These are phyloP conservation scores for Dermochelys coriacea DNA, from an alignment of 2,797 vertebrate species.

Conservation along the genomic window DNA sequence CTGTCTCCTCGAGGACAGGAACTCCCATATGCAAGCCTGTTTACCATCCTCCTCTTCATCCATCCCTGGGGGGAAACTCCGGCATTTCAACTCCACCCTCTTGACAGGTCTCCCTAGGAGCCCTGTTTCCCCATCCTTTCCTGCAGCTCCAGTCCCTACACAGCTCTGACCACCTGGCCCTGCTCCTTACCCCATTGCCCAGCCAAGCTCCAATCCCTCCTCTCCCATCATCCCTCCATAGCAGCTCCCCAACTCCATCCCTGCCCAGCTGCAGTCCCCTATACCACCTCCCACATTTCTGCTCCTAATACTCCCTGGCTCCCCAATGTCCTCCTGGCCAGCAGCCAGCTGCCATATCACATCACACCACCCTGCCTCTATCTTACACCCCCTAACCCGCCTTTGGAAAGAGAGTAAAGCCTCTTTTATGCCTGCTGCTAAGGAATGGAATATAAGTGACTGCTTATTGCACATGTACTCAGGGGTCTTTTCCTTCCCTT, in stretches of 20 bases:
- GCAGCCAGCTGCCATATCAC: not conserved
- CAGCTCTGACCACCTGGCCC: not conserved
- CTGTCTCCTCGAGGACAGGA: not conserved
- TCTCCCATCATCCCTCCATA: not conserved
- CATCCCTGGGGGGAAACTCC: not conserved
- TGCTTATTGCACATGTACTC: not conserved
- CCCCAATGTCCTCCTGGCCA: not conserved
- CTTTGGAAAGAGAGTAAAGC: not conserved
- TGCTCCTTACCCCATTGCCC: not conserved
- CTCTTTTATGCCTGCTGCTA: not conserved
- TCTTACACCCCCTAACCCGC: not conserved
- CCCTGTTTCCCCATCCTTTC: not conserved
- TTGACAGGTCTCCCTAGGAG: not conserved
- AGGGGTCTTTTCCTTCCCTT: not conserved
- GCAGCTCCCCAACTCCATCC: not conserved
- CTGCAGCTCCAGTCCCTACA: not conserved
- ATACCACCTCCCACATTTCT: not conserved
- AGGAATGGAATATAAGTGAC: not conserved
- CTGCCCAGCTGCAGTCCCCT: not conserved
- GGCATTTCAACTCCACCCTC: not conserved
- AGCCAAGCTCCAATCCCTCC: not conserved
- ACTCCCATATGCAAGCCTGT: not conserved
- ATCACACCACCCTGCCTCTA: not conserved
- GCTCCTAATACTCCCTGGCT: not conserved
- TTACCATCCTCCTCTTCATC: not conserved